phyloP scores from a whole-genome alignment of 2,797 vertebrate genomes.

The Hydrophis major region DNA sequence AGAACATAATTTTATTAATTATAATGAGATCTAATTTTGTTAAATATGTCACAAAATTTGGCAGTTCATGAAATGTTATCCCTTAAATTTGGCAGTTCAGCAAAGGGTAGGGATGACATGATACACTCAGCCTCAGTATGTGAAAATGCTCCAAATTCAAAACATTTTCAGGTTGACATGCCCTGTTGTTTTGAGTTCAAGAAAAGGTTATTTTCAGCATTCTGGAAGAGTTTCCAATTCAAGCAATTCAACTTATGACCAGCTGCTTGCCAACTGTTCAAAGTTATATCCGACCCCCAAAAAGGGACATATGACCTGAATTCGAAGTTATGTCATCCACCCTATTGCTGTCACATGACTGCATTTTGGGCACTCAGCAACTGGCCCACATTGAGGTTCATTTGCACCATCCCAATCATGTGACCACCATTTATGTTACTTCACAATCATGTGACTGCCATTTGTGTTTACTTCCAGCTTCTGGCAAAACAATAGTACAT shows the following conservation, averaged over 20 bases:
- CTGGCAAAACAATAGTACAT: background rate
- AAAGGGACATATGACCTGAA: background rate
- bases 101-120: background rate
- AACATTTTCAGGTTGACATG: background rate
- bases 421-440: background rate
- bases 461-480: background rate
- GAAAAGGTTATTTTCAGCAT: background rate
- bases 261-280: background rate
- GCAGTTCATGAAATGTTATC: background rate
- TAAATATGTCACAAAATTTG: background rate
- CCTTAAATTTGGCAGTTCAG: background rate
- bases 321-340: background rate
- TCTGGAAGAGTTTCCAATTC: background rate
- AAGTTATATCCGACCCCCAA: background rate
- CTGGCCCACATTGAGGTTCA: background rate
- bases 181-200: background rate
- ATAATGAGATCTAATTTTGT: background rate
- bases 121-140: background rate
- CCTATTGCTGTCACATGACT: background rate
- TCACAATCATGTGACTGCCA: background rate
- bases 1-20: background rate
- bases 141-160: background rate
- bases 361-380: background rate
- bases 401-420: background rate
- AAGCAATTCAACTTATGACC: background rate